phyloP scores from a whole-genome alignment of 2,888 invertebrate species.

The Halocaridina rubra region DNA sequence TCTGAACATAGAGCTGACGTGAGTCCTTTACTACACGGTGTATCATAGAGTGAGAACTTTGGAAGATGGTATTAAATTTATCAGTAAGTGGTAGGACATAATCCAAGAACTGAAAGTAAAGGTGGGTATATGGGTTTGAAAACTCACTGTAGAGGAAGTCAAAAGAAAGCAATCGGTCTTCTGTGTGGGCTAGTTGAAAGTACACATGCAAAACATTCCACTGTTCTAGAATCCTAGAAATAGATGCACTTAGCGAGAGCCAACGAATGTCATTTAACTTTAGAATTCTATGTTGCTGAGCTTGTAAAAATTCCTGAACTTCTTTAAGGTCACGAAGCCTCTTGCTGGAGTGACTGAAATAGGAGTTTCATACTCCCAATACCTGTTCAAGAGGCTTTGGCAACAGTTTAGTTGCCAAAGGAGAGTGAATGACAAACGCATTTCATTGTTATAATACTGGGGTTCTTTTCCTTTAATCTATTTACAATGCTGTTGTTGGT shows the following conservation, averaged over 20 bases:
- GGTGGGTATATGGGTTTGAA: background rate
- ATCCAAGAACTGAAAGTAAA: background rate
- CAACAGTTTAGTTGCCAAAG: slow-evolving; percentile 3
- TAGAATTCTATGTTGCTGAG: background rate
- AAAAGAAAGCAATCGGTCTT: background rate
- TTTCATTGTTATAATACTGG: slow-evolving; percentile 7
- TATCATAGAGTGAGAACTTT: background rate
- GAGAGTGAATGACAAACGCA: slow-evolving; percentile 26
- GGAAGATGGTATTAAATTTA: background rate
- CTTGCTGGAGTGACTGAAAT: slow-evolving; percentile 11
- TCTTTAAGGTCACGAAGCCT: background rate
- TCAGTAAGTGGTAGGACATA: background rate
- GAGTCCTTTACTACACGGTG: slow-evolving; percentile 1
- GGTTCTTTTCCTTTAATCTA: slow-evolving; percentile 27
- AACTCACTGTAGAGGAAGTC: background rate
- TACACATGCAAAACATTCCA: background rate
- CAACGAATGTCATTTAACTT: background rate
- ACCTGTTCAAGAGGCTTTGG: background rate
- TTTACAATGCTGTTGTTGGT: slow-evolving; percentile 16
- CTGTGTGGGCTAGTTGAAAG: background rate
- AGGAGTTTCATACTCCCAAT: background rate
- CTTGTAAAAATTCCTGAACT: background rate
- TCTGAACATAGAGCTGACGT: slow-evolving; percentile 13
- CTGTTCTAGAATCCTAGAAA: slow-evolving; percentile 7
- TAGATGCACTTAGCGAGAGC: background rate